Base-by-base conservation (phyloP, 2,797 vertebrate species). In the Peromyscus aztecus region DNA sequence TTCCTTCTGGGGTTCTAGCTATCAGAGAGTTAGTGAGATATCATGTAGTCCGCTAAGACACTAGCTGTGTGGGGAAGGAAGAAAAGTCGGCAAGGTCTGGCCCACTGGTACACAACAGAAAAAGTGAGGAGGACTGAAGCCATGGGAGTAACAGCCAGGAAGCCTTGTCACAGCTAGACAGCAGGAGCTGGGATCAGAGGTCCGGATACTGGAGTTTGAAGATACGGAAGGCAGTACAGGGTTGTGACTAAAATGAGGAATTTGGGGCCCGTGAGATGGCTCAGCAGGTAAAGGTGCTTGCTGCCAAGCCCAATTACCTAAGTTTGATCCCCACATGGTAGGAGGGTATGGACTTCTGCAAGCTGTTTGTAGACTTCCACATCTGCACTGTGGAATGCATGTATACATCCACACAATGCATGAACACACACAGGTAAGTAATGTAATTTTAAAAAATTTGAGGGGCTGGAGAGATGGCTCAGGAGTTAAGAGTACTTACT, bases 1-100 rank as follows among this genome's bases (percentile, higher is more conserved):
- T 97, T 96, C 95, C 96, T 21, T 67, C 91, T 75, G 95, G 52
- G 88, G 93, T 78, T 63, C 78, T 55, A 16, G 55, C 55, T 94
- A 82, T 88, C 91, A 92, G 85, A 95, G 92, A 84, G 65, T 76
- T 17, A 27, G 94, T 49, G 61, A 94, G 92, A 95, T 71, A 92
- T 93, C 94, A 94, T 85, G 92, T 37, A 84, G 87, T 88, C 76
- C 63, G 55, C 13, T 76, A 63, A 76, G 86, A 34, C 49, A 90
- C 87, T 91, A 59, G 90, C 80, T 97, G 92, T 49, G 55, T 76
- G 91, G 23, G 23, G 71, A 76, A 83, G 71, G 71, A 57, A 90
- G 37, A 92, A 46, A 75, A 94, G n/a, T 75, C 49, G 13, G 87
- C 75, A 83, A 43, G 43, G 49, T 93, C 95, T 90, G 57, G 57